These are phyloP conservation scores for Delphinapterus leucas DNA, from an alignment of 2,113 vertebrate species.

Conservation along the genomic window DNA sequence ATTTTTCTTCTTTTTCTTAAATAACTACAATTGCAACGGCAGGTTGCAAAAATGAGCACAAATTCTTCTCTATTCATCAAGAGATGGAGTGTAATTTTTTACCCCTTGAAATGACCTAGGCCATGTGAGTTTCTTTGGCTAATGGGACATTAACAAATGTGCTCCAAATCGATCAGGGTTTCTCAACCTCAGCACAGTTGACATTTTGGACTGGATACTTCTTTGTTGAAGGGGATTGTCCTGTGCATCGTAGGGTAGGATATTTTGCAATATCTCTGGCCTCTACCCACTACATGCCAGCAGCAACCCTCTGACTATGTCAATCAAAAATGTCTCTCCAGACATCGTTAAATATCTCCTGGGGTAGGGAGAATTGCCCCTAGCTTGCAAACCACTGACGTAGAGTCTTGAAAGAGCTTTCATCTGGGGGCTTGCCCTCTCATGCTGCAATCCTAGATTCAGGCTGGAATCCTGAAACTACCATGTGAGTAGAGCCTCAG, in stretches of 20 bases:
- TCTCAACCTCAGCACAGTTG: not conserved
- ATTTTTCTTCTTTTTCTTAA: not conserved
- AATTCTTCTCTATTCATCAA: not conserved
- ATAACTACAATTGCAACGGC: not conserved
- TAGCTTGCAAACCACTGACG: not conserved
- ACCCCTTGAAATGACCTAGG: not conserved
- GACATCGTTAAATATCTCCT: not conserved
- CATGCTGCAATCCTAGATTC: not conserved
- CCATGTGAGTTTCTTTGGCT: not conserved
- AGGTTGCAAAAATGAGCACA: not conserved
- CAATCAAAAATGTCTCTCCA: not conserved
- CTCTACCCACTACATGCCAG: not conserved
- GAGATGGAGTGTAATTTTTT: not conserved
- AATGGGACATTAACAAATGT: not conserved
- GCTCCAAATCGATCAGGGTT: not conserved
- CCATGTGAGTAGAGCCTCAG: not conserved
- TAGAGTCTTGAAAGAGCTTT: not conserved
- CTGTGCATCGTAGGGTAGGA: not conserved
- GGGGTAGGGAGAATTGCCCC: accelerated
- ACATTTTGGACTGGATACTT: not conserved
- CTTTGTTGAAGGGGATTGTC: not conserved
- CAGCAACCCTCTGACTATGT: not conserved
- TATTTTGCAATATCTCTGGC: not conserved
- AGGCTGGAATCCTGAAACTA: not conserved
- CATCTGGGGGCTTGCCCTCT: not conserved